Conservation (phyloP, 2,797 vertebrate genomes). For the Propithecus perrieri region DNA sequence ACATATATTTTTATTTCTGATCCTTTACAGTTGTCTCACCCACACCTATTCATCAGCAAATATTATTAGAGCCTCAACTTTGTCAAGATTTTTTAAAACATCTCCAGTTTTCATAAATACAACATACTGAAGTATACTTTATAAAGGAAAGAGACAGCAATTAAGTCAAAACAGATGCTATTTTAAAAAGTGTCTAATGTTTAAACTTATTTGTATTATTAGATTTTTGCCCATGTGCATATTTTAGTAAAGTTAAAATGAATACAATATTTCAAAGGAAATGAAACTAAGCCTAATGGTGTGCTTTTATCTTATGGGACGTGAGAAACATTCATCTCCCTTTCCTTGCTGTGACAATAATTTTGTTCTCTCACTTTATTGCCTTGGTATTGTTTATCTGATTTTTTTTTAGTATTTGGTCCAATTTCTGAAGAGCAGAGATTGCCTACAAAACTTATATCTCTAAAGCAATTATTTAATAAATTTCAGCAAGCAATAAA, state of each 20-base stretch:
- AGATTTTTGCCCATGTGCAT: not conserved
- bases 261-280: not conserved
- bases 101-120: not conserved
- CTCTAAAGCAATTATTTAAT: not conserved
- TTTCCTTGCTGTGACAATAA: not conserved
- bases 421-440: not conserved
- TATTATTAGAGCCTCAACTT: conserved; percentile 44
- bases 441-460: not conserved
- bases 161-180: not conserved
- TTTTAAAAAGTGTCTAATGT: not conserved
- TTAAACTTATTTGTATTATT: not conserved
- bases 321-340: not conserved
- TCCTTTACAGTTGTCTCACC: conserved; percentile 50
- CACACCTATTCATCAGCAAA: conserved; percentile 9
- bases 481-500: not conserved
- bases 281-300: not conserved
- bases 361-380: not conserved
- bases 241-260: not conserved
- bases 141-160: not conserved
- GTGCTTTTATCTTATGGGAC: not conserved
- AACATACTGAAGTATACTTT: not conserved
- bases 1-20: not conserved
- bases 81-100: not conserved
- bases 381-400: not conserved
- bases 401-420: not conserved